phyloP scores from a whole-genome alignment of 2,797 vertebrate species.

The Holocentrus rufus region DNA sequence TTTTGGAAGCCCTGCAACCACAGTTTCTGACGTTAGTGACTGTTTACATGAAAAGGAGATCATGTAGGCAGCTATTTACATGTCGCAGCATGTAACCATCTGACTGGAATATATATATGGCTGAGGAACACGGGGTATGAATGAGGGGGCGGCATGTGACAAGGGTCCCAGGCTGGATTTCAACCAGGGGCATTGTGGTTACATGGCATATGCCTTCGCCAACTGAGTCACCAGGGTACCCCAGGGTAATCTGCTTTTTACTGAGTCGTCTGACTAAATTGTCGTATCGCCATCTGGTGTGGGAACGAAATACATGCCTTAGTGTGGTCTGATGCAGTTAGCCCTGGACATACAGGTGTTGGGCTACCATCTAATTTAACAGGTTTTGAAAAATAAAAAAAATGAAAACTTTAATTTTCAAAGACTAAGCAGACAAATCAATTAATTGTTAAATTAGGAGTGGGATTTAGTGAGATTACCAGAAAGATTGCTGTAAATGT shows the following conservation, averaged over 20 bases:
- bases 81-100: conserved; percentile 57
- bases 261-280: conserved; percentile 53
- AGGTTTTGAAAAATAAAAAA: background rate
- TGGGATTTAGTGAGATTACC: background rate
- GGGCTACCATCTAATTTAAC: conserved; percentile 1
- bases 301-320: conserved; percentile 52
- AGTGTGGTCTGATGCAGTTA: conserved; percentile 26
- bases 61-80: conserved; percentile 54
- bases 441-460: background rate
- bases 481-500: background rate
- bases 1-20: too few species aligned
- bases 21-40: background rate
- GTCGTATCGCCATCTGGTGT: conserved; percentile 74
- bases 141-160: conserved; percentile 37
- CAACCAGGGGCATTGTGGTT: conserved; percentile 58
- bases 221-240: conserved; percentile 36
- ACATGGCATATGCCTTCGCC: conserved; percentile 45
- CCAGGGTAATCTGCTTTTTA: conserved; percentile 48
- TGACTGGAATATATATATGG: conserved; percentile 22
- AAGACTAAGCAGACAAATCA: background rate
- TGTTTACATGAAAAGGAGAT: conserved; percentile 56
- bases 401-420: background rate
- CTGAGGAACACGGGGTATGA: conserved; percentile 26
- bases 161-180: conserved; percentile 33
- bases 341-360: conserved; percentile 1